Evolutionary conservation across 2,797 vertebrate genomes (phyloP), one percentile per base, ranked within the genome.

Genomic region (Toxotes lorentzi): DNA sequence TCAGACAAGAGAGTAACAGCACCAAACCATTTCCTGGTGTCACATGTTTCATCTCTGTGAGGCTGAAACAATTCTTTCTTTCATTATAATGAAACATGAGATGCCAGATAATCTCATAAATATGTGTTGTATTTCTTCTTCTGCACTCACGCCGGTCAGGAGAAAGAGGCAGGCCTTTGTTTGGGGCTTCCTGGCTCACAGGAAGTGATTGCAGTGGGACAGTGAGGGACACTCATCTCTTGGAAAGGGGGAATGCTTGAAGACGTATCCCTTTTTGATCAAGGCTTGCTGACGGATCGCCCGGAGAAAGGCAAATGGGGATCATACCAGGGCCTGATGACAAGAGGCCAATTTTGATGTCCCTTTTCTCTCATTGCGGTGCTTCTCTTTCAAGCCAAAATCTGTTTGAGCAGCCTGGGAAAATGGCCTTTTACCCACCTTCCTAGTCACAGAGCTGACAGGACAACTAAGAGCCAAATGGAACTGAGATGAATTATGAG

Each of bases 241-340:
- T 61, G 83, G 89, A 86, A 30, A 67, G 78, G 90, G 89, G 90
- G 91, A 89, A 91, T 91, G 92, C 86, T 84, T 56, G 88, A 87
- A 93, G 94, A 94, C 87, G 87, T 92, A 94, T 95, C 91, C 93
- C 91, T 93, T 93, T 95, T 95, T 96, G 94, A 95, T 95, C 94
- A 95, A 86, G 86, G 91, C 92, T 74, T 88, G 95, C 91, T 96
- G 95, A 96, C 64, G 91, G 95, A 96, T 93, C 43, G 73, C 85
- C 86, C 60, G 87, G 91, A 93, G 94, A 95, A 95, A 95, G 93
- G 92, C 91, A 95, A 96, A 95, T 95, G 92, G 88, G 89, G 90
- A 94, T 95, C 93, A 94, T 93, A 93, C 91, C 63, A 30, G 70
- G 57, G 83, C 90, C 86, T 30, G 95, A 95, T 96, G 95, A 96